Evolutionary conservation across 2,113 vertebrate genomes (phyloP).

Genomic region (Cinclus cinclus): DNA sequence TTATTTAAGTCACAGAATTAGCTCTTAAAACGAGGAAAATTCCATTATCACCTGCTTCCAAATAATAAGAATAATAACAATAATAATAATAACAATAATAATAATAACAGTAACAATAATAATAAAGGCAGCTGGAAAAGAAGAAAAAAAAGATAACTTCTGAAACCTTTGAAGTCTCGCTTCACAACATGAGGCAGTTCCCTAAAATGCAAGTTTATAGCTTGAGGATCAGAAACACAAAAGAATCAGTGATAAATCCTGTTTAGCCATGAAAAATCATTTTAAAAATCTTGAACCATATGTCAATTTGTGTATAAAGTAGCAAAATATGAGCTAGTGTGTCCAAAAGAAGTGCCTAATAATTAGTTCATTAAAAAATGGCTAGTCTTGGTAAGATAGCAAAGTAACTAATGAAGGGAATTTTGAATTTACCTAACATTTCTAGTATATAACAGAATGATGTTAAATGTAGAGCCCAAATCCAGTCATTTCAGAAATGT

Average conservation of each 20-base stretch:
- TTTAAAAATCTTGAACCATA: neutral
- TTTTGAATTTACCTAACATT: neutral
- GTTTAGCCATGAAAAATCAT: neutral
- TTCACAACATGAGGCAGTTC: neutral
- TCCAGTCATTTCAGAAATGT: neutral
- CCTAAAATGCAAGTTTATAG: neutral
- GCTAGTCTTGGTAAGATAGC: neutral
- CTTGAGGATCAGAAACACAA: neutral
- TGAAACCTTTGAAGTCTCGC: neutral
- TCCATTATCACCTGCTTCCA: neutral
- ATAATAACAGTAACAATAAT: neutral
- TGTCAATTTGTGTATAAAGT: neutral
- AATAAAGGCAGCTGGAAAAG: neutral
- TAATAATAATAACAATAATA: neutral
- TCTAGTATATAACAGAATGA: neutral
- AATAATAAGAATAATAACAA: neutral
- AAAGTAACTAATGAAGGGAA: neutral
- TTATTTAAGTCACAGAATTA: neutral
- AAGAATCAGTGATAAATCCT: neutral
- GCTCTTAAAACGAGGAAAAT: neutral
- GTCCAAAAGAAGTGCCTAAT: neutral
- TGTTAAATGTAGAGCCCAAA: neutral
- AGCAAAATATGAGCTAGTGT: neutral
- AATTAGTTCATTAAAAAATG: neutral
- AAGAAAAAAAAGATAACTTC: neutral